Evolutionary conservation across 2,113 vertebrate genomes (phyloP), one percentile per base, ranked within the genome.

Genomic region (Cyanocitta stelleri): DNA sequence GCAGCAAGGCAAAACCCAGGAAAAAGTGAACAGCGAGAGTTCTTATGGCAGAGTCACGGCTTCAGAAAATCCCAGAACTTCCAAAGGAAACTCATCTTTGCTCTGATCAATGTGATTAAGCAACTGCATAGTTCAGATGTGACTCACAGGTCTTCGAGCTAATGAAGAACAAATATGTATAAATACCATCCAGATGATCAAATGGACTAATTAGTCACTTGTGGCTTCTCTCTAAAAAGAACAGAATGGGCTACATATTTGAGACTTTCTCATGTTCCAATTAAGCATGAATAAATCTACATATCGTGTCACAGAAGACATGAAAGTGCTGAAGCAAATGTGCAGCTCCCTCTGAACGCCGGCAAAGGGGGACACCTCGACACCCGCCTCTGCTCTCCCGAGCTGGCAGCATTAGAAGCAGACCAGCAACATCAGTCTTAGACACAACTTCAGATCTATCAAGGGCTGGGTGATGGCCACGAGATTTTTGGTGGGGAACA

Each of bases 151-250:
- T 83, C 95, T 94, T 46, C 46, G 76, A 95, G 96, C 92, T 97
- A 96, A 97, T 93, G 97, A 97, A 96, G 97, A 98, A 97, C 96
- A 98, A 98, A 98, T 97, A 97, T 93, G 96, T 95, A 97, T 95
- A 97, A 97, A 97, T 93, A 97, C 85, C 96, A 96, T 93, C 95
- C 93, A 84, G 94, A 97, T 94, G 97, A 97, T 98, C 96, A 97
- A 98, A 97, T 93, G 97, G 96, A 98, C 97, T 97, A 98, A 98
- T 98, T 97, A 96, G 97, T 97, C 96, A 97, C 92, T 98, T 82
- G 97, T 92, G 92, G 91, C 92, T 97, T 54, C 23, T 79, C 95
- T 97, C 97, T 95, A 85, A 49, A 89, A 95, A 94, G 94, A 97
- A 86, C 95, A 95, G 96, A 97, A 97, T 58, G 84, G 97, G 97